Base-by-base conservation (phyloP, 1,140 invertebrate genomes). In the Papilio xuthus region DNA sequence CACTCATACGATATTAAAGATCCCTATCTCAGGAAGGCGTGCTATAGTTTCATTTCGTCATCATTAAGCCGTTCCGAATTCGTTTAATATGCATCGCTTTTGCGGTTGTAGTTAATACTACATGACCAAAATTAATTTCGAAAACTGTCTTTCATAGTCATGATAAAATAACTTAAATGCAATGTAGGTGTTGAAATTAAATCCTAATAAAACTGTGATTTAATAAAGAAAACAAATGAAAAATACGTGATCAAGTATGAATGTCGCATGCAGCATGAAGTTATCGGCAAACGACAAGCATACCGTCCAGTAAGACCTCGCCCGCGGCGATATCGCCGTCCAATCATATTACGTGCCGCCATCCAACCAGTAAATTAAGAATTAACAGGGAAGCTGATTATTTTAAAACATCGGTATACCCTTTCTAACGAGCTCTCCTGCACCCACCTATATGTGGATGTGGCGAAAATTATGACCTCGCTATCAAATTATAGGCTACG, bases 291-390 rank as follows among this genome's bases (percentile, higher is more conserved):
- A n/a, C 20, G 71, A 44, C 42, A 44, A 44, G 23, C 41, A 85
- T 77, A 85, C 83, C 88, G 90, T 91, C 90, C 88, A 85, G 86
- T 84, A 83, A 88, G 81, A 85, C 87, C 85, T 88, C 86, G 86
- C 89, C 89, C 78, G 67, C 44, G 84, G 85, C 85, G 72, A 75
- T 78, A 83, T 83, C 85, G 83, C 81, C 85, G 79, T 77, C 79
- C 88, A 89, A 92, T 92, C 90, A 88, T 86, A 86, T 93, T 92
- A 89, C 83, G 82, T 79, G 83, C 74, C 86, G 86, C 83, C 87
- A 92, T 82, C 91, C 81, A 86, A 85, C 86, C 92, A 92, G 90
- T 89, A 93, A 93, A 93, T 93, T 90, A 92, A 91, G 89, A 93
- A 92, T 93, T 93, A 92, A 87, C 88, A 92, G 83, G 88, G 84